Conservation (phyloP, 1,140 invertebrate species). For the Hyphantria cunea region DNA sequence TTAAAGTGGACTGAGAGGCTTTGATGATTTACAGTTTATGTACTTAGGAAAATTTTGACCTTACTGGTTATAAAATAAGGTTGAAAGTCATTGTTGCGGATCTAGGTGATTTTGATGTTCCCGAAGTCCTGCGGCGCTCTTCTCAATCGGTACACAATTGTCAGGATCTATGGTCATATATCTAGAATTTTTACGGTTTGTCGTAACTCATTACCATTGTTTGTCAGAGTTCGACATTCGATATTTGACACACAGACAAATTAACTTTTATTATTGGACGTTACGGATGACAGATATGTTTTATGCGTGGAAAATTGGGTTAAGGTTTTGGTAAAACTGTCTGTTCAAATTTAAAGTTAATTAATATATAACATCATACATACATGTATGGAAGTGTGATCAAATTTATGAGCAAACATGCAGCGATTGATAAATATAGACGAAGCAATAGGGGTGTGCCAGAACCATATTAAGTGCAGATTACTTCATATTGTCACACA, state of each 20-base stretch:
- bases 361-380: no score
- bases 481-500: no score
- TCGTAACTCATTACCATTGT: conserved; percentile 56
- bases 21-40: conserved; percentile 15
- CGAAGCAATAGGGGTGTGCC: no score
- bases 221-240: conserved; percentile 37
- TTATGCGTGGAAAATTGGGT: background rate
- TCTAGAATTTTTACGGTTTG: conserved; percentile 63
- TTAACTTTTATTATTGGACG: conserved; percentile 32
- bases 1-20: conserved; percentile 22
- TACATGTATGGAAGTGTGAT: no score
- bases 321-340: background rate
- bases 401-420: no score
- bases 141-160: conserved; percentile 66
- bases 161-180: conserved; percentile 56
- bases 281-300: background rate
- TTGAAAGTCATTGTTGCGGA: background rate
- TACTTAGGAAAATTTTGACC: background rate
- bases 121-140: conserved; percentile 48
- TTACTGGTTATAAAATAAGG: background rate
- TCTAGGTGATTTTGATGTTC: background rate
- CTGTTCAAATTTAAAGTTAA: background rate
- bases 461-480: no score
- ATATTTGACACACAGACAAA: conserved; percentile 34
- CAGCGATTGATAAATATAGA: no score